Conservation (phyloP, 53 echinoderm and acorn worm species). For the Temnopleurus reevesii region DNA sequence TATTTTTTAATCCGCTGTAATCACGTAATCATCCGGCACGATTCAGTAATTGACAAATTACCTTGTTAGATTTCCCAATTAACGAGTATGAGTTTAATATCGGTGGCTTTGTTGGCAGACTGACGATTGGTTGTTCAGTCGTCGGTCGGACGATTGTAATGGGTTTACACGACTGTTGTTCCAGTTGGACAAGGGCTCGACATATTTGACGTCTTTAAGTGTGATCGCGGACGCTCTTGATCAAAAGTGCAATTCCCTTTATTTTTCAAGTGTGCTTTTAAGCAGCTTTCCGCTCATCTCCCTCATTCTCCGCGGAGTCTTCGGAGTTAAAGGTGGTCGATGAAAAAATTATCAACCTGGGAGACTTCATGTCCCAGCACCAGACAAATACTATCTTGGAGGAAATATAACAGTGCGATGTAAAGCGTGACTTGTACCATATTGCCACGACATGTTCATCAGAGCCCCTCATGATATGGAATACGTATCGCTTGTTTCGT, state of each 20-base stretch:
- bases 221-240: not conserved
- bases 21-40: not conserved
- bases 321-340: not conserved
- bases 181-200: constrained; percentile 1
- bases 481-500: not conserved
- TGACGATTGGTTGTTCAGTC: not conserved
- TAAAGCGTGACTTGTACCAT: constrained; percentile 23
- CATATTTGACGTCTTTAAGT: not conserved
- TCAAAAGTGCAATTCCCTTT: constrained; percentile 21
- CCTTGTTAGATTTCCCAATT: constrained; percentile 26
- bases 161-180: constrained; percentile 9
- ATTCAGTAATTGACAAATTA: constrained; percentile 33
- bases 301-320: not conserved
- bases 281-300: not conserved
- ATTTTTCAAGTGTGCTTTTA: not conserved
- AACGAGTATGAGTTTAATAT: not conserved
- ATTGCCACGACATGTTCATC: not conserved
- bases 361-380: not conserved
- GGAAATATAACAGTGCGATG: not conserved
- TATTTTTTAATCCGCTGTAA: constrained; percentile 29
- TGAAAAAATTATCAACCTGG: not conserved
- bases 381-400: not conserved
- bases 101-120: not conserved
- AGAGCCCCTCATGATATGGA: constrained; percentile 14
- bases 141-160: not conserved